Base-by-base conservation (phyloP, 2,888 invertebrate species). In the Mechanitis mazaeus region DNA sequence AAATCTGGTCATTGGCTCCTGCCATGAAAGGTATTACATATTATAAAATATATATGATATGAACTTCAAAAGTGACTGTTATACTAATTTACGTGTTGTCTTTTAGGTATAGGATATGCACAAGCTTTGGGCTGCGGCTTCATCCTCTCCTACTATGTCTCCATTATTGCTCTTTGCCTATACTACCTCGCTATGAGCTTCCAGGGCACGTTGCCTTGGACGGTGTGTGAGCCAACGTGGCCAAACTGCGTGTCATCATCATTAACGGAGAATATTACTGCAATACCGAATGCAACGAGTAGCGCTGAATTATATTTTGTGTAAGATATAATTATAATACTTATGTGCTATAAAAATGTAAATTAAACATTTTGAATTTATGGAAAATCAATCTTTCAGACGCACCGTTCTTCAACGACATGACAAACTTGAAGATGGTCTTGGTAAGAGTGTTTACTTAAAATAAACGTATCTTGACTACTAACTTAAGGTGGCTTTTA, bases 61-160 rank as follows among this genome's bases (percentile, higher is more conserved):
- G 12, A 45, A 9, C 7, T 45, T 38, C 1, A 42, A 45, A 54
- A 42, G 6, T 33, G 55, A 45, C 33, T 4, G 50, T 55, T 20
- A 55, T 33, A 42, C 33, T 46, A n/a, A 45, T 47, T 3, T 59
- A 9, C 7, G 9, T 9, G 31, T 47, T 60, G 33, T 33, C 61
- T 76, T 76, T 56, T 73, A 94, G 94, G 94, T 63, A 92, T 94
- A n/a, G 94, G 94, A 5, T 93, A 92, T 74, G 94, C 94, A 0
- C 94, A 94, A 74, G 89, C 92, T 2, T 76, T 94, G 0, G 92
- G 92, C 0, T 92, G 93, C 5, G 78, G 88, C 45, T 93, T 92
- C 68, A 93, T 95, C 0, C 91, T 94, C 1, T 93, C 94, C 0
- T 96, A 96, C 79, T 96, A 96, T 77, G 94, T 94, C 61, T 93